These are phyloP conservation scores for Graphium colonna DNA, from an alignment of 2,888 invertebrate genomes.

Conservation along the genomic window DNA sequence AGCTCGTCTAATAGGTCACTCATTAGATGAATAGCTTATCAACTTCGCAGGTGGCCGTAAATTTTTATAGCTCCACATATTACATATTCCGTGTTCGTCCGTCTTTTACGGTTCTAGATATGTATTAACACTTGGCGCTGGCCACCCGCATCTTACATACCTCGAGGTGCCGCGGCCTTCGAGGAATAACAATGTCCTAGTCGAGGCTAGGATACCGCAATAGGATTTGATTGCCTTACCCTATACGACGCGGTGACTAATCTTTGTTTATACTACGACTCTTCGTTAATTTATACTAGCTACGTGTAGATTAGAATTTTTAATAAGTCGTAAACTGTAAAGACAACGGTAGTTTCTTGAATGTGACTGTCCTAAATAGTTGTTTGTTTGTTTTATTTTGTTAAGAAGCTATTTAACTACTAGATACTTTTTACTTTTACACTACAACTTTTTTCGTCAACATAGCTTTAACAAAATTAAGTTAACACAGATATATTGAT, in stretches of 20 bases:
- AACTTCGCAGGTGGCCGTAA: constrained; percentile 31
- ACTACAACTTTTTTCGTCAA: too few relatives aligned
- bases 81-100: constrained; percentile 54
- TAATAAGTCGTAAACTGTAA: background rate
- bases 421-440: too few relatives aligned
- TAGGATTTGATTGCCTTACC: constrained; percentile 61
- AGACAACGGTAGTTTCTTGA: background rate
- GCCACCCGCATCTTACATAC: constrained; percentile 63
- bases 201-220: constrained; percentile 51
- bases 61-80: constrained; percentile 22
- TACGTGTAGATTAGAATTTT: background rate
- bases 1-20: constrained; percentile 4
- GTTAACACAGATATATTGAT: too few relatives aligned
- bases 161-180: constrained; percentile 43
- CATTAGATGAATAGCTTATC: constrained; percentile 19
- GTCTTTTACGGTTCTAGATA: constrained; percentile 41
- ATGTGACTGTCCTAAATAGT: background rate
- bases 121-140: constrained; percentile 47
- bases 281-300: background rate
- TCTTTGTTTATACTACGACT: constrained; percentile 6
- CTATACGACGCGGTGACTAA: constrained; percentile 43
- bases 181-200: constrained; percentile 58
- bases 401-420: too few relatives aligned
- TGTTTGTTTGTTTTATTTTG: constrained; percentile 9
- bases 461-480: too few relatives aligned